These are phyloP conservation scores for Leucosticte australis DNA, from an alignment of 2,113 vertebrate species.

Conservation along the genomic window DNA sequence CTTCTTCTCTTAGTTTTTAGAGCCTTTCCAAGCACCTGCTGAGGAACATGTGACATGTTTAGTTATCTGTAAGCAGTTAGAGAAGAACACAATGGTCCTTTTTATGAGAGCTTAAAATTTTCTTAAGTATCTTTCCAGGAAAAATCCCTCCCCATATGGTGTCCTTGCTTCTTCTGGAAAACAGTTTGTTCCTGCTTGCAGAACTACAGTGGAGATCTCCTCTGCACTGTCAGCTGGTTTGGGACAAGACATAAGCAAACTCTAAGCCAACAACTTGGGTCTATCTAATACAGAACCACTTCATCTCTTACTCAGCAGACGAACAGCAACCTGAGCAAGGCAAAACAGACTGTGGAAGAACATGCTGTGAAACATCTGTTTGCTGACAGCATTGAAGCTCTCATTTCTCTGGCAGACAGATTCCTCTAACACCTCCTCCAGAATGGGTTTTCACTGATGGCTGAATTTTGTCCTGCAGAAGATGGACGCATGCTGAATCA, in stretches of 20 bases:
- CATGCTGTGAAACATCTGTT: not conserved
- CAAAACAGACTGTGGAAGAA: not conserved
- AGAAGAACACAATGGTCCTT: not conserved
- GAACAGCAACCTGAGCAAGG: not conserved
- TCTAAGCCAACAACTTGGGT: not conserved
- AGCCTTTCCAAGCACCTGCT: not conserved
- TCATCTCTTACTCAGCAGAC: not conserved
- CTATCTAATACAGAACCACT: not conserved
- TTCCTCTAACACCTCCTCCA: not conserved
- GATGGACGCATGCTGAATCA: rapidly evolving
- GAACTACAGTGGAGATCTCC: not conserved
- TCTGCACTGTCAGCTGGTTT: not conserved
- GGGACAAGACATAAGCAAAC: not conserved
- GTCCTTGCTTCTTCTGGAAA: not conserved
- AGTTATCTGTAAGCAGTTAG: not conserved
- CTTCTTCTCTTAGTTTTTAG: not conserved
- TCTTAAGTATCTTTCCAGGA: not conserved
- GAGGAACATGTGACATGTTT: not conserved
- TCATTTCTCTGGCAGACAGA: not conserved
- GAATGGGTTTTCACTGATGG: not conserved
- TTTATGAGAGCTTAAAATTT: not conserved
- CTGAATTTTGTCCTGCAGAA: not conserved
- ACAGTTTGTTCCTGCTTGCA: not conserved
- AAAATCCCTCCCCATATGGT: not conserved
- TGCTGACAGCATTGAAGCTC: not conserved